Evolutionary conservation across 1,140 invertebrate genomes (phyloP).

Genomic region (Aplysia californica): DNA sequence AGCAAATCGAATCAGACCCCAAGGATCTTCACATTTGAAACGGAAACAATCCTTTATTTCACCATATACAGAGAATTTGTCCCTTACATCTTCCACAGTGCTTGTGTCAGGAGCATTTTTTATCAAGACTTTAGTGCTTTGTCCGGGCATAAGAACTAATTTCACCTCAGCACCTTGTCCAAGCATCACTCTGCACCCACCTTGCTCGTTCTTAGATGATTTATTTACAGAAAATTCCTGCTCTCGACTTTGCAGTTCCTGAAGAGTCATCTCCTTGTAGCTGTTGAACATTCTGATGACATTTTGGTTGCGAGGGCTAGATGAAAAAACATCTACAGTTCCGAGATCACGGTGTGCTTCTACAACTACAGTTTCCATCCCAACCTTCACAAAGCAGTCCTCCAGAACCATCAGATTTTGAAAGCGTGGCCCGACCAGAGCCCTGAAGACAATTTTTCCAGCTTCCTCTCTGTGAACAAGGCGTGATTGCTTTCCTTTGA

Average conservation of each 20-base stretch:
- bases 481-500: conserved; percentile 26
- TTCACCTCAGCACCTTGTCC: conserved; percentile 32
- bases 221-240: conserved; percentile 10
- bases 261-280: neutral
- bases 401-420: conserved; percentile 38
- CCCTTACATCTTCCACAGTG: conserved; percentile 17
- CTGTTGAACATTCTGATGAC: neutral
- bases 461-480: conserved; percentile 35
- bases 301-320: conserved; percentile 4
- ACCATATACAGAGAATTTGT: conserved; percentile 34
- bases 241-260: conserved; percentile 12
- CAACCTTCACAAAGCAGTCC: conserved; percentile 21
- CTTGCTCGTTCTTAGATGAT: conserved; percentile 1
- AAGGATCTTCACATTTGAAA: conserved; percentile 21
- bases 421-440: conserved; percentile 48
- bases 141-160: conserved; percentile 31
- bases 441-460: conserved; percentile 39
- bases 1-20: conserved; percentile 46
- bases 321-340: conserved; percentile 31
- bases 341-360: conserved; percentile 42
- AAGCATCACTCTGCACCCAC: conserved; percentile 22
- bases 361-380: conserved; percentile 32
- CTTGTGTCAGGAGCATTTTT: neutral
- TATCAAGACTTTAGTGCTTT: conserved; percentile 33
- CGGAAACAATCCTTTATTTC: conserved; percentile 25